These are phyloP conservation scores for Oreocharis arfaki DNA, from an alignment of 2,113 vertebrate genomes.

Conservation along the genomic window DNA sequence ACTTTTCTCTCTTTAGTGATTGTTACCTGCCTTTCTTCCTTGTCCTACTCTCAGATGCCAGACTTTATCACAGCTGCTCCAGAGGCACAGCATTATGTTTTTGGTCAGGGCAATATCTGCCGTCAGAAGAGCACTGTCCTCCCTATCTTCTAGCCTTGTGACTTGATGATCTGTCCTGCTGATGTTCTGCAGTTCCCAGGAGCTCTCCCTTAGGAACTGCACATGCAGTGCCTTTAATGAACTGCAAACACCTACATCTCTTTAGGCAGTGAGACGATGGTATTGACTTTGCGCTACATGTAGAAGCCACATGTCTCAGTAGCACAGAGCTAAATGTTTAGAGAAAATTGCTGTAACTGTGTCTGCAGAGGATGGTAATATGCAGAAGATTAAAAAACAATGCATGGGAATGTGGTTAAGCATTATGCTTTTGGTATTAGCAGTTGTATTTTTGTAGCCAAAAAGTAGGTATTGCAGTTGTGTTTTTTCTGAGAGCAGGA, in stretches of 20 bases:
- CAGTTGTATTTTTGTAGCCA: background rate
- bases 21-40: background rate
- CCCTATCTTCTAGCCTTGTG: background rate
- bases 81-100: background rate
- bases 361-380: background rate
- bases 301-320: background rate
- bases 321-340: background rate
- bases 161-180: background rate
- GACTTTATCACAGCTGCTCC: background rate
- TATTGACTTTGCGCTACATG: background rate
- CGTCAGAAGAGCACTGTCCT: background rate
- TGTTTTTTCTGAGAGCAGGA: background rate
- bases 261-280: background rate
- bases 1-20: background rate
- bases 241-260: background rate
- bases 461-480: background rate
- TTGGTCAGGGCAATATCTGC: background rate
- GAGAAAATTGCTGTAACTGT: background rate
- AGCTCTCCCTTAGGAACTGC: background rate
- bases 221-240: background rate
- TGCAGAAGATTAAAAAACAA: background rate
- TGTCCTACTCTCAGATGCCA: background rate
- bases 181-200: background rate
- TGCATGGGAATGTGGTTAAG: background rate
- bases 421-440: background rate